These are phyloP conservation scores for Elysia crispata DNA, from an alignment of 2,888 invertebrate genomes.

Conservation along the genomic window DNA sequence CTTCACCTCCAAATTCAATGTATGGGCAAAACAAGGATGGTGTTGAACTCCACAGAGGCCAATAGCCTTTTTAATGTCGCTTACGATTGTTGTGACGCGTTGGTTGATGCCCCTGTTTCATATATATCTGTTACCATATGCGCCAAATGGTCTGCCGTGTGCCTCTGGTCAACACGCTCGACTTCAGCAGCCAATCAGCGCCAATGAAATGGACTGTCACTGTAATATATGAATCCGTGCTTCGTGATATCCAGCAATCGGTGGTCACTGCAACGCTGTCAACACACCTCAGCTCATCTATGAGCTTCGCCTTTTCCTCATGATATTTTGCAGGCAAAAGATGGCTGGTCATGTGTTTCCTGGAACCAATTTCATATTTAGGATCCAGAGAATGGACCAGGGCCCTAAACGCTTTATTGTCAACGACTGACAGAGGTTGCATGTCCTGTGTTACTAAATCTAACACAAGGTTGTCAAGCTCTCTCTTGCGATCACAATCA, in stretches of 20 bases:
- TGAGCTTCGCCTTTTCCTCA: not conserved
- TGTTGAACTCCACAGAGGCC: not conserved
- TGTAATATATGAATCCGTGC: not conserved
- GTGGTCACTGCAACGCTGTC: not conserved
- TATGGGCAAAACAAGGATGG: constrained; percentile 2
- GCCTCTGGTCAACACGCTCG: not conserved
- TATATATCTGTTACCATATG: not conserved
- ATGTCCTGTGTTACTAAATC: not conserved
- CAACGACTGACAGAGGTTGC: constrained; percentile 18
- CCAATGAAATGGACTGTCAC: not conserved
- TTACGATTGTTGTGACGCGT: not conserved
- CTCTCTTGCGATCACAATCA: not conserved
- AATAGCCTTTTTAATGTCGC: not conserved
- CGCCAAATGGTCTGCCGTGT: constrained; percentile 1
- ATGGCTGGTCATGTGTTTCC: not conserved
- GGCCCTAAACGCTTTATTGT: constrained; percentile 2
- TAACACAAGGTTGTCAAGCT: not conserved
- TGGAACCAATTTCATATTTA: constrained; percentile 3
- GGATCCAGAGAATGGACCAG: constrained; percentile 5
- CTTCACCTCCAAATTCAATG: not conserved
- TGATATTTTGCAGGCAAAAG: not conserved
- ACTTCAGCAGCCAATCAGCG: not conserved
- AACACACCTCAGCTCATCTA: not conserved
- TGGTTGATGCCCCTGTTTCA: not conserved
- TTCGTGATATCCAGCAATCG: constrained; percentile 5